Percentiles rank a stretch among this genome's conserved stretches.
Conservation (phyloP, 1,140 invertebrate species). For the Orussus abietinus region DNA sequence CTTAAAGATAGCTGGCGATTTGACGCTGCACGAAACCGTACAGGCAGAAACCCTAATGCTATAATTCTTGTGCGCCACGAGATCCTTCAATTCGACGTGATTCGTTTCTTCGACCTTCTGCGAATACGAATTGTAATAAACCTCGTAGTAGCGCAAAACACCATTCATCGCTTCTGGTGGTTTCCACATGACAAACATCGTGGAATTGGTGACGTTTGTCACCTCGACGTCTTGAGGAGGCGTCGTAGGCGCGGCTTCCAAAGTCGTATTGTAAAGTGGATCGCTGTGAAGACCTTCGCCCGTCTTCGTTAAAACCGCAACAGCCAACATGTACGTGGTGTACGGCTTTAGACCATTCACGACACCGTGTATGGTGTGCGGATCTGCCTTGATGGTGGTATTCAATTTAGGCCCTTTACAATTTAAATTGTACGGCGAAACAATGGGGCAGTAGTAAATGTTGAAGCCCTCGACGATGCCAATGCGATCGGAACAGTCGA, state of each 20-base stretch:
- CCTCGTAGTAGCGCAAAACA: conserved; percentile 66
- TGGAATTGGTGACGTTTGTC: conserved; percentile 62
- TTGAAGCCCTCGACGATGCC: conserved; percentile 64
- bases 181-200: conserved; percentile 66
- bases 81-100: conserved; percentile 18
- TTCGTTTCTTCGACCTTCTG: conserved; percentile 32
- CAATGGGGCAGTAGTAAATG: conserved; percentile 66
- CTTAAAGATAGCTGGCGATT: conserved; percentile 46
- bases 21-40: conserved; percentile 62
- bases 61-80: conserved; percentile 58
- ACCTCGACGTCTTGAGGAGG: conserved; percentile 57
- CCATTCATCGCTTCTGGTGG: conserved; percentile 70
- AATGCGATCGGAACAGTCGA: conserved; percentile 67
- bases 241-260: conserved; percentile 65
- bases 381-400: conserved; percentile 51
- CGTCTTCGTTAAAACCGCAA: conserved; percentile 69
- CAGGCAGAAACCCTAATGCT: conserved; percentile 66
- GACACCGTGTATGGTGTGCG: conserved; percentile 39
- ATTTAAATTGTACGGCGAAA: conserved; percentile 50
- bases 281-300: conserved; percentile 70
- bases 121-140: conserved; percentile 48
- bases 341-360: conserved; percentile 64
- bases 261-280: conserved; percentile 64
- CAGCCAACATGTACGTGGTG: conserved; percentile 71
- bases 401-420: conserved; percentile 49